Percentiles rank a stretch among this genome's conserved stretches.
Conservation (phyloP, 2,888 invertebrate genomes). For the Poecilus cupreus region DNA sequence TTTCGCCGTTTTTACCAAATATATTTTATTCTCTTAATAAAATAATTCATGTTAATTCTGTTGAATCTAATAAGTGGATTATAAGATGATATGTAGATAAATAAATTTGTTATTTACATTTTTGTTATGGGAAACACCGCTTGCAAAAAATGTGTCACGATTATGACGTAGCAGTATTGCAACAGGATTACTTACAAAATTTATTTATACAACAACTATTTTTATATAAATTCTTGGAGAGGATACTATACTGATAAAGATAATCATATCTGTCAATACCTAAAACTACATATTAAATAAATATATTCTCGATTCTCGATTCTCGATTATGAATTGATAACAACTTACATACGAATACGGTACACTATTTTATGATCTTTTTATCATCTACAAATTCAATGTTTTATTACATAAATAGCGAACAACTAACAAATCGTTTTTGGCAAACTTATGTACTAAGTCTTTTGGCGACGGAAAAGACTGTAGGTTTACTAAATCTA, state of each 20-base stretch:
- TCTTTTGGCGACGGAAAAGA: conserved; percentile 28
- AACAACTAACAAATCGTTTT: conserved; percentile 42
- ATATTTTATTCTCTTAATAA: too few relatives aligned
- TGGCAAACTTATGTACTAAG: conserved; percentile 18
- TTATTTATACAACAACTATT: conserved; percentile 1
- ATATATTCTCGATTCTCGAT: too few relatives aligned
- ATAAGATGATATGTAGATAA: background rate
- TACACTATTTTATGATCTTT: background rate
- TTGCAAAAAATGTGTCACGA: conserved; percentile 7
- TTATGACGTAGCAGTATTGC: conserved; percentile 15
- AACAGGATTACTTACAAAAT: conserved; percentile 4
- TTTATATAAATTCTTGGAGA: background rate
- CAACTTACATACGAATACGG: too few relatives aligned
- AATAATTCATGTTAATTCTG: too few relatives aligned
- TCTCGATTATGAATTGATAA: too few relatives aligned
- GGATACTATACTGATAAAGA: too few relatives aligned
- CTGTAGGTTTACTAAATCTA: background rate
- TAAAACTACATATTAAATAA: too few relatives aligned
- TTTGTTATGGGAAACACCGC: background rate
- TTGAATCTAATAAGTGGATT: too few relatives aligned
- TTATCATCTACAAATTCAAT: background rate
- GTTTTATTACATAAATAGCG: background rate
- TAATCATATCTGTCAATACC: too few relatives aligned
- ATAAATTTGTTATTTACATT: background rate
- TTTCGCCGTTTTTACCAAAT: too few relatives aligned